These are phyloP conservation scores for Sinocyclocheilus maitianheensis DNA, from an alignment of 2,113 vertebrate genomes.

Conservation along the genomic window DNA sequence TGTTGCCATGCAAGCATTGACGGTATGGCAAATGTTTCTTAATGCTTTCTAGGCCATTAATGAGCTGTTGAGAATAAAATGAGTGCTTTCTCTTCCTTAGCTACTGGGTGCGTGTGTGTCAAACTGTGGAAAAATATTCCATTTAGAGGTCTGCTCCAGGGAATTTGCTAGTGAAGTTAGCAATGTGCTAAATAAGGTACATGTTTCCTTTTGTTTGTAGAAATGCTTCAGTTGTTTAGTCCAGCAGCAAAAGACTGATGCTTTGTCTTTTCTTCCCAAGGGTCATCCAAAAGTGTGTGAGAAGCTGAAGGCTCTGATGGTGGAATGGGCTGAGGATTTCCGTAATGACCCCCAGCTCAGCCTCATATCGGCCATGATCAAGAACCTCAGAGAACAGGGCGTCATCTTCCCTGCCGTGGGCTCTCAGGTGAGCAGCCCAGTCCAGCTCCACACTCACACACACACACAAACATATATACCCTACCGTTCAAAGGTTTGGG, in stretches of 20 bases:
- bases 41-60: not conserved
- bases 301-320: conserved; percentile 98
- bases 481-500: not conserved
- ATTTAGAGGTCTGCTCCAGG: conserved; percentile 98
- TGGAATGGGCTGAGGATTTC: conserved; percentile 99
- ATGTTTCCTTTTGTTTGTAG: not conserved
- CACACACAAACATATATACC: too few species aligned
- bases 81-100: conserved; percentile 66
- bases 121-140: conserved; percentile 99
- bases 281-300: conserved; percentile 98
- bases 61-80: not conserved
- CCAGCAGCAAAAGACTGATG: not conserved
- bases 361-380: conserved; percentile 98
- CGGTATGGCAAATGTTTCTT: conserved; percentile 75
- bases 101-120: conserved; percentile 97
- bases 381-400: conserved; percentile 97
- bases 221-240: not conserved
- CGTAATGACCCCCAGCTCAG: conserved; percentile 97
- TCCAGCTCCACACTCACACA: not conserved
- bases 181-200: conserved; percentile 98
- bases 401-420: conserved; percentile 95
- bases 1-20: conserved; percentile 97
- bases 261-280: conserved; percentile 65
- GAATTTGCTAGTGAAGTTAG: conserved; percentile 99
- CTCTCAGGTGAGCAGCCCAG: conserved; percentile 83